Conservation (phyloP, 2,888 invertebrate genomes). For the Seladonia tumulorum region DNA sequence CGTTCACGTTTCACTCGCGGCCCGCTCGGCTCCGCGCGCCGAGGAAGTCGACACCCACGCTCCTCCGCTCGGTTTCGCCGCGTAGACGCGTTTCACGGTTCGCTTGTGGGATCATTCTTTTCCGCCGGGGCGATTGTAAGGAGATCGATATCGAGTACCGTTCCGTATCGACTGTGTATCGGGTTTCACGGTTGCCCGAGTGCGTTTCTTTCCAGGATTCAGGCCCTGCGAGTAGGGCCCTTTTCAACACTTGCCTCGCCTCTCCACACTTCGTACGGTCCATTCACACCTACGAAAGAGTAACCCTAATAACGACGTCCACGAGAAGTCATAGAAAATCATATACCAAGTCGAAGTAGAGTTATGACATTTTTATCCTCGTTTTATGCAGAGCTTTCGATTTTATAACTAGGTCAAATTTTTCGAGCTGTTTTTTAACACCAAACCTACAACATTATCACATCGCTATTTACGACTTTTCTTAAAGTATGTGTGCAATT, state of each 20-base stretch:
- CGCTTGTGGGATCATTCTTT: constrained; percentile 64
- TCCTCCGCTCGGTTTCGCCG: constrained; percentile 44
- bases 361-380: background rate
- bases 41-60: constrained; percentile 67
- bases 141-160: constrained; percentile 66
- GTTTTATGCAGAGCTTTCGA: background rate
- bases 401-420: background rate
- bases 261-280: constrained; percentile 36
- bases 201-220: constrained; percentile 35
- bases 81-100: constrained; percentile 63
- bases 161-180: constrained; percentile 65
- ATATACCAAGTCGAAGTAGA: too few relatives aligned
- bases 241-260: constrained; percentile 53
- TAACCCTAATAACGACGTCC: background rate
- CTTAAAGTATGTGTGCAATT: too few relatives aligned
- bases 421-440: background rate
- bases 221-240: constrained; percentile 4
- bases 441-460: too few relatives aligned
- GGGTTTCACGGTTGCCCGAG: constrained; percentile 69
- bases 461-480: too few relatives aligned
- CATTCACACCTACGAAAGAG: constrained; percentile 60
- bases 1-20: constrained; percentile 56
- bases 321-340: too few relatives aligned
- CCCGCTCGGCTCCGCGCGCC: constrained; percentile 38
- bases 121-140: constrained; percentile 51